Base-by-base conservation (phyloP, 2,888 invertebrate species). In the Melitaea athalia region DNA sequence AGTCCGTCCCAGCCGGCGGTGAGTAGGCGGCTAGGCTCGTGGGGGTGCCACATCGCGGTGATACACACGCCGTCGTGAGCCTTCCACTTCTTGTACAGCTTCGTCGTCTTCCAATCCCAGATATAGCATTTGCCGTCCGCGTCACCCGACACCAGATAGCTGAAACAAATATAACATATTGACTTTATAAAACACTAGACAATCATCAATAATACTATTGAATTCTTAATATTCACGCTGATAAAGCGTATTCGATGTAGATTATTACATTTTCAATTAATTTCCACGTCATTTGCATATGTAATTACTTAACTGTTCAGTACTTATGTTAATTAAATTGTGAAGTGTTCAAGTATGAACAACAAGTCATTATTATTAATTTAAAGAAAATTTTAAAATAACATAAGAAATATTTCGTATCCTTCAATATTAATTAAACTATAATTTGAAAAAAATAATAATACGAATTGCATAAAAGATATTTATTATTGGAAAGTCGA, bases 61-160 rank as follows among this genome's bases (percentile, higher is more conserved):
- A 99, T 99, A 84, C 99, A 99, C 15, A 99, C 99, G 70, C 98
- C 98, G 77, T 99, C 99, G 85, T 99, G 99, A 0, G 99, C 99
- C 88, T 99, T 99, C 98, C 99, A 99, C 85, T 99, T 99, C 87
- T 98, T 98, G 89, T 98, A 98, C 72, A 99, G 93, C 91, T 99
- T 99, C 73, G 99, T 99, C 0, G 99, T 98, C 86, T 99, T 99
- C 99, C 99, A 99, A 85, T 99, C 99, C 99, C 99, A 99, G 57
- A 99, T 95, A 88, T 98, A 99, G 79, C 98, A 96, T 89, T 99
- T 99, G 11, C 99, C 99, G 91, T 99, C 99, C 0, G 99, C 99
- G 88, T 99, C 99, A 0, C 99, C 99, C 0, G 99, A 99, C 64
- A 98, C 96, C 52, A 99, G 93, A 85, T 99, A 99, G 81, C 99